These are phyloP conservation scores for Brachynemurus nebulosus DNA, from an alignment of 2,888 invertebrate species.

Conservation along the genomic window DNA sequence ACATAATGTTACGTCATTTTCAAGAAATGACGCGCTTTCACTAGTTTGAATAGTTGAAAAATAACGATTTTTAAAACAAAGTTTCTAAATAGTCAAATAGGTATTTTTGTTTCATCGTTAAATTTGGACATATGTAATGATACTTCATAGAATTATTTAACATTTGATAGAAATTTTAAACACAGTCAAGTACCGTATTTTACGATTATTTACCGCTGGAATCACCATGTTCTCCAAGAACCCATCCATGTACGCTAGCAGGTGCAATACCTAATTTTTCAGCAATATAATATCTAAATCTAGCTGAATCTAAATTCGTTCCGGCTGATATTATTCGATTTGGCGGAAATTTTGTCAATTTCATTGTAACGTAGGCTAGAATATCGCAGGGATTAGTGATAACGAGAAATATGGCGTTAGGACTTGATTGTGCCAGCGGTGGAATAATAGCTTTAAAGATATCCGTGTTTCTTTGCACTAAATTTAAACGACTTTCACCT, in stretches of 20 bases:
- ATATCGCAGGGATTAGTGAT: slow-evolving; percentile 45
- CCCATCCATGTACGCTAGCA: slow-evolving; percentile 40
- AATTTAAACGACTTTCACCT: slow-evolving; percentile 34
- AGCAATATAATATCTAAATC: slow-evolving; percentile 43
- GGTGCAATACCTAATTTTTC: slow-evolving; percentile 41
- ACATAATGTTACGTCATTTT: too few relatives aligned
- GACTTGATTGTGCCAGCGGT: slow-evolving; percentile 40
- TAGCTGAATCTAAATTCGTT: slow-evolving; percentile 45
- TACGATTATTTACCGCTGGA: slow-evolving; percentile 42
- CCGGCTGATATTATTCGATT: slow-evolving; percentile 47
- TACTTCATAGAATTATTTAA: too few relatives aligned
- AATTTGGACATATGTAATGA: too few relatives aligned
- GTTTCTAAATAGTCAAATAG: too few relatives aligned
- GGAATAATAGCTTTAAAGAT: slow-evolving; percentile 45
- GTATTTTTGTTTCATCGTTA: too few relatives aligned
- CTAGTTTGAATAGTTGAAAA: too few relatives aligned
- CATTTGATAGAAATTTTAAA: too few relatives aligned
- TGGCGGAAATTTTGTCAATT: slow-evolving; percentile 44
- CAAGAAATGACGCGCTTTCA: too few relatives aligned
- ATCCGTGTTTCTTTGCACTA: slow-evolving; percentile 41
- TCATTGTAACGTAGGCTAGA: slow-evolving; percentile 49
- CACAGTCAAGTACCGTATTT: too few relatives aligned
- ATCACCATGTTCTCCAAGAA: slow-evolving; percentile 55
- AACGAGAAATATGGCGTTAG: slow-evolving; percentile 40
- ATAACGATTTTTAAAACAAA: too few relatives aligned